A percentile compares a stretch with the other conserved stretches of the same genome.
Evolutionary conservation across 2,113 vertebrate genomes (phyloP).

Genomic region (Cololabis saira): DNA sequence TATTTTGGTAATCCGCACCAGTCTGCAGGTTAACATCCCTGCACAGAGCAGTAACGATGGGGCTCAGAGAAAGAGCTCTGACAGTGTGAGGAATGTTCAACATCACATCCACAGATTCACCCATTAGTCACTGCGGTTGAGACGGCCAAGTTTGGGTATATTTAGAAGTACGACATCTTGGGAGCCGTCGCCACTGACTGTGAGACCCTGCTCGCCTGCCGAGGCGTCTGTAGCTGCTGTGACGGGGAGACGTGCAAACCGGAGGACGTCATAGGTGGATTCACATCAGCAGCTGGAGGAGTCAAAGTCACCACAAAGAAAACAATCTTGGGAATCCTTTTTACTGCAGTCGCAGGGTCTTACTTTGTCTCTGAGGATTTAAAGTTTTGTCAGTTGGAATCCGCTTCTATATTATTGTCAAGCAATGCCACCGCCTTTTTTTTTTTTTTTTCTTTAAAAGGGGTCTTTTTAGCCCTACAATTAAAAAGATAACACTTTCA

Average conservation of each 20-base stretch:
- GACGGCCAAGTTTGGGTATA: constrained; percentile 38
- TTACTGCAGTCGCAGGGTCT: not conserved
- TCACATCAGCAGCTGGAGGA: not conserved
- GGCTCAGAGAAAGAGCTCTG: constrained; percentile 1
- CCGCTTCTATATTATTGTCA: too few species aligned
- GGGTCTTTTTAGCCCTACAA: too few species aligned
- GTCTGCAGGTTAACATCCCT: not conserved
- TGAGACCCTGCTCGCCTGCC: not conserved
- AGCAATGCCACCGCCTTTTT: too few species aligned
- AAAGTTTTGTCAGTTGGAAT: too few species aligned
- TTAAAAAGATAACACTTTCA: too few species aligned
- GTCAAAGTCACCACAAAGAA: not conserved
- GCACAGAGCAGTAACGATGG: constrained; percentile 7
- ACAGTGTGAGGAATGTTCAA: not conserved
- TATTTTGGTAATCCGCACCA: too few species aligned
- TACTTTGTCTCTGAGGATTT: not conserved
- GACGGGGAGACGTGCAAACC: not conserved
- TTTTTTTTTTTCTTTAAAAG: too few species aligned
- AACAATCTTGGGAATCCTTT: not conserved
- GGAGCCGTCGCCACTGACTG: not conserved
- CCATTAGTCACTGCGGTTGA: constrained; percentile 37
- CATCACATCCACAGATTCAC: constrained; percentile 6
- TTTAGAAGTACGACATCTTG: constrained; percentile 45
- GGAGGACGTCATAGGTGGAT: not conserved
- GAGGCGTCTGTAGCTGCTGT: constrained; percentile 19